These are phyloP conservation scores for Onychorhynchus coronatus DNA, from an alignment of 2,113 vertebrate genomes.

Conservation along the genomic window DNA sequence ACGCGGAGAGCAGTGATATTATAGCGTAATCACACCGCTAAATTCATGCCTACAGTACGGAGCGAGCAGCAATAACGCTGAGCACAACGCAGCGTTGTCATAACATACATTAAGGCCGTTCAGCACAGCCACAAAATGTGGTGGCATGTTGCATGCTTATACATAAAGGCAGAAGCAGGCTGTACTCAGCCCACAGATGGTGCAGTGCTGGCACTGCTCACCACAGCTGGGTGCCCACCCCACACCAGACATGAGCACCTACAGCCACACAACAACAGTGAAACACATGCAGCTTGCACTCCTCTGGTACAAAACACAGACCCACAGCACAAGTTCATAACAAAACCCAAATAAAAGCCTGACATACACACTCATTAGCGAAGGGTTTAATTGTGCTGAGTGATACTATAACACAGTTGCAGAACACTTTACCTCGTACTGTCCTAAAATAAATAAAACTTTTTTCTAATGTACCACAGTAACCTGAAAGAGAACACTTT, in stretches of 20 bases:
- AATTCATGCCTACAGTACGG: not conserved
- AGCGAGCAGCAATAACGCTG: not conserved
- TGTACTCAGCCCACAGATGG: not conserved
- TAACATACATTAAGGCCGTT: not conserved
- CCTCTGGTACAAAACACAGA: rapidly evolving
- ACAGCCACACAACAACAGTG: not conserved
- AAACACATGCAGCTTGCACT: not conserved
- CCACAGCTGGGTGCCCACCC: not conserved
- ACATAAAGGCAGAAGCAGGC: not conserved
- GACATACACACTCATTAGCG: not conserved
- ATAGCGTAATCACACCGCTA: not conserved
- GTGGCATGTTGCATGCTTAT: not conserved
- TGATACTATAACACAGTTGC: rapidly evolving
- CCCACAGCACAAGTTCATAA: not conserved
- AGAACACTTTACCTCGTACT: not conserved
- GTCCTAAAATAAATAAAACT: not conserved
- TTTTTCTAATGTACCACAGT: not conserved
- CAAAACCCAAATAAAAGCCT: not conserved
- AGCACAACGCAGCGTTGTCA: not conserved
- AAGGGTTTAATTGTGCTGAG: not conserved
- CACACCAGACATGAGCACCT: not conserved
- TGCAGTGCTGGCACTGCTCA: not conserved
- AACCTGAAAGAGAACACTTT: not conserved
- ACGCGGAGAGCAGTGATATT: not conserved
- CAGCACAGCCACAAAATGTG: not conserved